Conservation (phyloP, 2,888 invertebrate genomes). For the Torymus auratus region DNA sequence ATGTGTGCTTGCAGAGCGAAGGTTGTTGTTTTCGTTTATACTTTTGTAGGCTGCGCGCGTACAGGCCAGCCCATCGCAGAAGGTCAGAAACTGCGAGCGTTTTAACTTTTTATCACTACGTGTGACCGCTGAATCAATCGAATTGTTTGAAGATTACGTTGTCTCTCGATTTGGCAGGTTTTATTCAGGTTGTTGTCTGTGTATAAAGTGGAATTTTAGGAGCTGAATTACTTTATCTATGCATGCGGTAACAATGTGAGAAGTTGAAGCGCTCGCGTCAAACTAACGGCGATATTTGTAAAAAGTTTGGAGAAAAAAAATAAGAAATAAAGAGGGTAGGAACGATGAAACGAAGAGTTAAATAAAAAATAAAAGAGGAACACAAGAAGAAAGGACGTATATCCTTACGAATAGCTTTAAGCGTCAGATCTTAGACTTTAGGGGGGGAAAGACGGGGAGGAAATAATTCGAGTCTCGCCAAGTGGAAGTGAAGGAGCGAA, state of each 20-base stretch:
- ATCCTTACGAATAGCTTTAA: conserved; percentile 47
- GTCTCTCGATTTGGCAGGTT: too few relatives aligned
- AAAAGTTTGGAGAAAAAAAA: conserved; percentile 7
- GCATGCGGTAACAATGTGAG: neutral
- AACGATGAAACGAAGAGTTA: neutral
- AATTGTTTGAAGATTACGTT: too few relatives aligned
- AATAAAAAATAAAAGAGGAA: conserved; percentile 1
- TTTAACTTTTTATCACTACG: neutral
- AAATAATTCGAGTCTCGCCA: conserved; percentile 41
- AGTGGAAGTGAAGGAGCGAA: neutral
- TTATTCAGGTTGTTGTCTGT: too few relatives aligned
- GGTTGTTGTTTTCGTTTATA: neutral
- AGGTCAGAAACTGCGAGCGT: neutral
- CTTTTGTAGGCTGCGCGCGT: neutral
- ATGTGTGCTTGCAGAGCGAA: too few relatives aligned
- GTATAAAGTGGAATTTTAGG: too few relatives aligned
- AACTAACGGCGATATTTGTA: conserved; percentile 34
- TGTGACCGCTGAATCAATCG: too few relatives aligned
- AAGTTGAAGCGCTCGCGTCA: neutral
- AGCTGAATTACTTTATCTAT: too few relatives aligned
- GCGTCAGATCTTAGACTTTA: conserved; percentile 37
- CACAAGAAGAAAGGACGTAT: conserved; percentile 37
- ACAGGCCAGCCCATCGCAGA: neutral
- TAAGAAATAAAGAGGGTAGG: neutral
- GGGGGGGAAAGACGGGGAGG: neutral